Evolutionary conservation across 2,888 invertebrate genomes (phyloP), one percentile per base, ranked within the genome.

Genomic region (Lobophora halterata): DNA sequence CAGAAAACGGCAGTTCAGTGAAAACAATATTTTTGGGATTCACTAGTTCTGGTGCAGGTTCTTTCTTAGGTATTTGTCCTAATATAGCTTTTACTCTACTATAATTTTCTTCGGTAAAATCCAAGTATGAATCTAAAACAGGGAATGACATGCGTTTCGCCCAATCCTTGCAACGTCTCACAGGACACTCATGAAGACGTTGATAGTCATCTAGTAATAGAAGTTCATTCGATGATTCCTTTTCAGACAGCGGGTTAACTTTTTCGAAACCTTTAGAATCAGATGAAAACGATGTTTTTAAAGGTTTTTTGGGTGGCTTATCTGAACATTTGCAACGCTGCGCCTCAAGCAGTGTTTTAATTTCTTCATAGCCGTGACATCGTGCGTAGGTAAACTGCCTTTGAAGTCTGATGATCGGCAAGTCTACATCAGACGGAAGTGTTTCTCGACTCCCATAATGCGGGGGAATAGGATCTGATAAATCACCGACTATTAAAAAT

Each of bases 341-440:
- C n/a, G 67, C 58, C 45, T 80, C 66, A 19, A 86, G 54, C 43
- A 71, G 55, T 2, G 55, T 60, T 56, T 75, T 79, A 2, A 86
- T 71, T 24, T 76, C 67, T 46, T 85, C 73, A 51, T 61, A 79
- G 43, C 65, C 71, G 31, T 79, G 71, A 48, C 87, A 87, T 57
- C 79, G 82, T 0, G 86, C 86, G 49, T 85, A 87, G 29, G 79
- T 34, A 45, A 67, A 80, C 41, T 83, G 64, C 46, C 78, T 71
- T 29, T 77, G 63, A 14, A 85, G 40, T 55, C 72, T 61, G 13
- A 85, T 52, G 32, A 55, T 53, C 1, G 80, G 79, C 19, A 86
- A 63, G 35, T 79, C 80, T 11, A 74, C 74, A 34, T 78, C 63
- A 6, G 67, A 61, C 1, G 74, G 62, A 34, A 87, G 52, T 5